Percentiles rank a stretch among this genome's conserved stretches.
Evolutionary conservation across 2,797 vertebrate genomes (phyloP).

Genomic region (Pitangus sulphuratus): DNA sequence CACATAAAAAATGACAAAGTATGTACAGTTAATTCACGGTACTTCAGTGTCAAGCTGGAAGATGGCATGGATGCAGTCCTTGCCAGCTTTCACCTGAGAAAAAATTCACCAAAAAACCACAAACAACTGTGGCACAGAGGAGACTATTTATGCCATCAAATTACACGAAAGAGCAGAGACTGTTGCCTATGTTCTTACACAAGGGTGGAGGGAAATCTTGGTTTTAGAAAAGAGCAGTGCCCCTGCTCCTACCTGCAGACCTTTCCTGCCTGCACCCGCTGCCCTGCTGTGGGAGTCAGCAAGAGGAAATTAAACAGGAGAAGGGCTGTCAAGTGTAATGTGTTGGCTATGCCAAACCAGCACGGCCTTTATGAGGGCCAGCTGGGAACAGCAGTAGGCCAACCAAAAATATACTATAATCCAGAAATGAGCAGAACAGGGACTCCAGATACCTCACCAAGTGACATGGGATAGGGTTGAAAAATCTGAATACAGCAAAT

Average conservation of each 20-base stretch:
- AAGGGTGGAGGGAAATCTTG: neutral
- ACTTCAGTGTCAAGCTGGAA: neutral
- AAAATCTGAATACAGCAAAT: neutral
- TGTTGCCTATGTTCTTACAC: neutral
- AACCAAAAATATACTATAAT: neutral
- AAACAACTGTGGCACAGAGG: neutral
- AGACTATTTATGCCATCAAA: neutral
- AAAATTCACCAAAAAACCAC: neutral
- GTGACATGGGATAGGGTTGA: neutral
- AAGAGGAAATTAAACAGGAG: conserved; percentile 32
- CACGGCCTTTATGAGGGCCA: neutral
- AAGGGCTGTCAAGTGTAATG: neutral
- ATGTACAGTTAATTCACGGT: neutral
- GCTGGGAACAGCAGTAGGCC: neutral
- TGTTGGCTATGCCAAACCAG: neutral
- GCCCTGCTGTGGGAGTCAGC: neutral
- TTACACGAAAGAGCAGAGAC: neutral
- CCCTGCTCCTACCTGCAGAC: neutral
- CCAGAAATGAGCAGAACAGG: neutral
- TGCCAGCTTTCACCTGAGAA: neutral
- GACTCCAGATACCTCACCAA: neutral
- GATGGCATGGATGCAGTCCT: neutral
- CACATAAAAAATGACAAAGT: neutral
- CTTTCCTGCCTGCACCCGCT: neutral
- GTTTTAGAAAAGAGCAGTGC: neutral